Base-by-base conservation (phyloP, 2,888 invertebrate genomes). In the Lycaena phlaeas region DNA sequence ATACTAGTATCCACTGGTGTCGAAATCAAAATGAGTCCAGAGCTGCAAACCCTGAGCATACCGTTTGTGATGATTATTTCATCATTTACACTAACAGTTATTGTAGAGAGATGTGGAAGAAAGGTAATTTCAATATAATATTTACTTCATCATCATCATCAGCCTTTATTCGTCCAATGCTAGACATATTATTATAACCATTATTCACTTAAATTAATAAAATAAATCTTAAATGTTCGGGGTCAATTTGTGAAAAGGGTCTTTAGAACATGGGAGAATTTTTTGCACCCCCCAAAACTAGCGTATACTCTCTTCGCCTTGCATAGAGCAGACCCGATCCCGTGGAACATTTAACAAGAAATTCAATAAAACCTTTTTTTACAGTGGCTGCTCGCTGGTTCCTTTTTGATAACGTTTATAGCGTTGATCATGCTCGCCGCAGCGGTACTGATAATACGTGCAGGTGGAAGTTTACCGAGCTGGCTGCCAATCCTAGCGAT, bases 401-500 rank as follows among this genome's bases (percentile, higher is more conserved):
- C 57, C 1, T 54, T 55, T 9, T 29, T 55, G 4, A 28, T 59
- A 12, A 50, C 57, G 3, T 41, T 54, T 0, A 18, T 52, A 12
- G 47, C 61, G 1, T 54, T 63, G 44, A 26, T 45, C 1, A 43
- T 51, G 1, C 44, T 71, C 4, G 69, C 56, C 0, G 48, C 59
- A 1, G 48, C 54, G 0, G 46, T 66, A 41, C 38, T 64, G 18
- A n/a, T 69, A 1, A 56, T 58, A 26, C 43, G 55, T 1, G 42
- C 45, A 29, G 64, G 59, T 2, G 43, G 48, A 4, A 27, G 22
- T 0, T 48, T 64, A 2, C 64, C 68, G 0, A 45, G 51, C 3
- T 68, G 65, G 69, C 12, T 68, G 29, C 56, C 68, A 2, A 51
- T 64, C 2, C 4, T 57, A 2, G 49, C 57, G 0, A 58, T 69